phyloP scores from a whole-genome alignment of 2,888 invertebrate species.

The Bimastos eiseni region DNA sequence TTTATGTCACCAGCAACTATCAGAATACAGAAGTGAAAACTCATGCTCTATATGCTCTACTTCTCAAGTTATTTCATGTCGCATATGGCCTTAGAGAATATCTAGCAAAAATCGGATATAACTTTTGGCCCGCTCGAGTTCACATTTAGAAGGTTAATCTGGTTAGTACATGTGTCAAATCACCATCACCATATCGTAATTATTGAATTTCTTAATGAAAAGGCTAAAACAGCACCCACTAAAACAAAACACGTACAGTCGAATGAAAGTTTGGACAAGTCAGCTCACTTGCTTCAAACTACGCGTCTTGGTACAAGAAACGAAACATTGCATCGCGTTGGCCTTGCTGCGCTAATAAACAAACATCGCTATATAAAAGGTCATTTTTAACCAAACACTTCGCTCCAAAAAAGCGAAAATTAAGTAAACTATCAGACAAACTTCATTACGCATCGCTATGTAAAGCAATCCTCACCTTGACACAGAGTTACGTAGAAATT shows the following conservation, averaged over 20 bases:
- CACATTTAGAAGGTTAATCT: too few relatives aligned
- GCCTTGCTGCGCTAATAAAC: background rate
- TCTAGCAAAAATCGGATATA: too few relatives aligned
- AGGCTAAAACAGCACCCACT: background rate
- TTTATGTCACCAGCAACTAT: too few relatives aligned
- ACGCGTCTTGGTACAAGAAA: background rate
- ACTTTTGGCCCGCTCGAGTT: too few relatives aligned
- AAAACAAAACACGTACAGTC: background rate
- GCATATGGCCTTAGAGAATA: too few relatives aligned
- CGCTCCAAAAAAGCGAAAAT: background rate
- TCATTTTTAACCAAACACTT: background rate
- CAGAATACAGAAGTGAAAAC: too few relatives aligned
- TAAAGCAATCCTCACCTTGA: slow-evolving; percentile 8
- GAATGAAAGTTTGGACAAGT: background rate
- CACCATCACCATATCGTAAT: too few relatives aligned
- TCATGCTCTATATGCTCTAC: too few relatives aligned
- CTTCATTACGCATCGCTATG: background rate
- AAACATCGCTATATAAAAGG: background rate
- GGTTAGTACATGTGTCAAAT: too few relatives aligned
- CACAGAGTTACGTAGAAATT: background rate
- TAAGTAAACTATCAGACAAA: background rate
- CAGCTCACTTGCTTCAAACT: background rate
- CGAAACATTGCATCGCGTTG: background rate
- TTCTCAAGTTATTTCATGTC: too few relatives aligned
- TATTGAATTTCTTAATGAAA: background rate